Base-by-base conservation (phyloP, 1,140 invertebrate genomes). In the Gyrodactylus salaris region DNA sequence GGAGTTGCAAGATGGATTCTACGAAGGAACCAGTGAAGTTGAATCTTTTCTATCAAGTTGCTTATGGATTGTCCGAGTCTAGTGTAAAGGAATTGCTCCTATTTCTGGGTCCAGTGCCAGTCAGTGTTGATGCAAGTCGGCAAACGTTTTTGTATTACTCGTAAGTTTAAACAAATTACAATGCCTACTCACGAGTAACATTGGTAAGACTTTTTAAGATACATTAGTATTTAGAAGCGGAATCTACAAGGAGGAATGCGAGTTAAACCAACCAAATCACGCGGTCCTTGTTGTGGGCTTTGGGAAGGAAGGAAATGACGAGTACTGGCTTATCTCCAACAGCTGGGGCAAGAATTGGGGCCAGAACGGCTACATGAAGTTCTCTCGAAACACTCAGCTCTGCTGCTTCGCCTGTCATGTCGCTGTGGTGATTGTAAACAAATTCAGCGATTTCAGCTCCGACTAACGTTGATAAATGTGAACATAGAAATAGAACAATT, bases 21-120 rank as follows among this genome's bases (percentile, higher is more conserved):
- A 89, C 92, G 78, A 89, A 89, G 70, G 85, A 86, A 74, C 94
- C 94, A 79, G 91, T 91, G 24, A 86, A 85, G 34, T 16, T 7
- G 7, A n/a, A 16, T n/a, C 7, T 54, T 7, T 16, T 54, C 7
- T 54, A 7, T 54, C n/a, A 16, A 54, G 34, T 54, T n/a, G n/a
- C 34, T 54, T 54, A 54, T 54, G 34, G 34, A 54, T n/a, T n/a
- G n/a, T n/a, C 34, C 34, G 7, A 16, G 34, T 16, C n/a, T 54
- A 16, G 7, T n/a, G 7, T 54, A 16, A 54, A 16, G n/a, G 34
- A 54, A 54, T 54, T 16, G 7, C n/a, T 54, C n/a, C n/a, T 54
- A 54, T 54, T 16, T 16, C 7, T 54, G 7, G 7, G 7, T 7
- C 34, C 7, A 54, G 34, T 54, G 34, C n/a, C 7, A n/a, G 34